These are phyloP conservation scores for Lepidochrysops patricia DNA, from an alignment of 2,888 invertebrate genomes.

Conservation along the genomic window DNA sequence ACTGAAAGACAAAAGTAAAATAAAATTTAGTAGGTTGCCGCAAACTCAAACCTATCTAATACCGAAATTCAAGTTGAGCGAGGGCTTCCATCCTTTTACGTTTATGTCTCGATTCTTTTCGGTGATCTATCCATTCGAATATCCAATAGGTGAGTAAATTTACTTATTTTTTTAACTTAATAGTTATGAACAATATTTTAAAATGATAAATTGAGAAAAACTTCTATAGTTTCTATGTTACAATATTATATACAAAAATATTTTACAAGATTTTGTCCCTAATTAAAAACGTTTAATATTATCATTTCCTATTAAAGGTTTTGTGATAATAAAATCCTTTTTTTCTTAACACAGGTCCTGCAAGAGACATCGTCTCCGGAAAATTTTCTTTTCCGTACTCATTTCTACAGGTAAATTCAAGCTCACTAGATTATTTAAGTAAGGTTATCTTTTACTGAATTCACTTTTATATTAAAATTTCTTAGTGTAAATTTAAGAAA, in stretches of 20 bases:
- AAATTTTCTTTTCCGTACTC: slow-evolving; percentile 63
- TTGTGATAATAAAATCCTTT: too few relatives aligned
- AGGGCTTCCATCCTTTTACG: slow-evolving; percentile 76
- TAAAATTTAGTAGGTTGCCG: slow-evolving; percentile 63
- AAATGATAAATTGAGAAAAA: too few relatives aligned
- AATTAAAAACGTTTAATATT: too few relatives aligned
- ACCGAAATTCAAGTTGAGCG: slow-evolving; percentile 72
- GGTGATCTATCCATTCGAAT: slow-evolving; percentile 77
- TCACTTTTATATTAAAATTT: too few relatives aligned
- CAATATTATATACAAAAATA: neutral
- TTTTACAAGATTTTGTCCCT: too few relatives aligned
- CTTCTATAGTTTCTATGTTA: too few relatives aligned
- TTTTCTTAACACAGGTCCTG: slow-evolving; percentile 44
- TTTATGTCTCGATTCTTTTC: slow-evolving; percentile 77
- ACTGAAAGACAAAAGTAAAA: slow-evolving; percentile 52
- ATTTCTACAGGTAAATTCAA: slow-evolving; percentile 51
- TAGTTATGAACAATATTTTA: too few relatives aligned
- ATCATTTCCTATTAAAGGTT: too few relatives aligned
- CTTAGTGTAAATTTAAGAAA: too few relatives aligned
- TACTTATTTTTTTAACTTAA: slow-evolving; percentile 18
- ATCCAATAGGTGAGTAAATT: slow-evolving; percentile 76
- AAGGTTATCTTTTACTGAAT: too few relatives aligned
- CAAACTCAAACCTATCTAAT: slow-evolving; percentile 65
- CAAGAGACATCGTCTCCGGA: slow-evolving; percentile 64
- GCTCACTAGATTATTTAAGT: too few relatives aligned